Percentiles rank a stretch among this genome's conserved stretches.
These are phyloP conservation scores for Prunella strophiata DNA, from an alignment of 2,797 vertebrate genomes.

Conservation along the genomic window DNA sequence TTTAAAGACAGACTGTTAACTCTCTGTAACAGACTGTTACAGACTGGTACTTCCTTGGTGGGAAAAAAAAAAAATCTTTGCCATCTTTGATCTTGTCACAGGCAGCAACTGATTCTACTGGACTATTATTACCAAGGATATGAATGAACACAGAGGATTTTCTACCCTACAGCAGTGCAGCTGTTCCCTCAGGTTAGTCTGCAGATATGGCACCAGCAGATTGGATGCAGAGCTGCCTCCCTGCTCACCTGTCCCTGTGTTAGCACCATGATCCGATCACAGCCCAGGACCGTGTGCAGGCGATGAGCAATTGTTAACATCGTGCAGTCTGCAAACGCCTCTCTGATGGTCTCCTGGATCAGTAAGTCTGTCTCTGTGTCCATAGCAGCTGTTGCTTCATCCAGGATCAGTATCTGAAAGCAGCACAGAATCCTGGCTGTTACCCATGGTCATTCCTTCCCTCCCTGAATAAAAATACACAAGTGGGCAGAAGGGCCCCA, in stretches of 20 bases:
- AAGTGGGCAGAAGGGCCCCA: not conserved
- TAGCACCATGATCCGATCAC: constrained; percentile 93
- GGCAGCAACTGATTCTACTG: not conserved
- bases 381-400: constrained; percentile 95
- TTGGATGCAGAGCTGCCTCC: not conserved
- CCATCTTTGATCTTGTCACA: not conserved
- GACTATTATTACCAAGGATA: not conserved
- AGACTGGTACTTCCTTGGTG: not conserved
- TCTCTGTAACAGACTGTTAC: too few relatives aligned
- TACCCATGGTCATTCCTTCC: not conserved
- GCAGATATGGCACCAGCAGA: not conserved
- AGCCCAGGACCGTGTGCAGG: constrained; percentile 88
- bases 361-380: constrained; percentile 89
- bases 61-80: not conserved
- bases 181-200: not conserved
- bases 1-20: not conserved
- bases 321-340: constrained; percentile 89
- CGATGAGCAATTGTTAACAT: constrained; percentile 93
- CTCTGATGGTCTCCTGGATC: constrained; percentile 93
- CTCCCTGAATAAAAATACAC: not conserved
- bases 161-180: not conserved
- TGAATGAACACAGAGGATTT: not conserved
- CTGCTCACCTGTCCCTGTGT: constrained; percentile 88
- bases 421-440: not conserved
- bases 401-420: constrained; percentile 87